These are phyloP conservation scores for Hyposoter dolosus DNA, from an alignment of 2,888 invertebrate genomes.

Conservation along the genomic window DNA sequence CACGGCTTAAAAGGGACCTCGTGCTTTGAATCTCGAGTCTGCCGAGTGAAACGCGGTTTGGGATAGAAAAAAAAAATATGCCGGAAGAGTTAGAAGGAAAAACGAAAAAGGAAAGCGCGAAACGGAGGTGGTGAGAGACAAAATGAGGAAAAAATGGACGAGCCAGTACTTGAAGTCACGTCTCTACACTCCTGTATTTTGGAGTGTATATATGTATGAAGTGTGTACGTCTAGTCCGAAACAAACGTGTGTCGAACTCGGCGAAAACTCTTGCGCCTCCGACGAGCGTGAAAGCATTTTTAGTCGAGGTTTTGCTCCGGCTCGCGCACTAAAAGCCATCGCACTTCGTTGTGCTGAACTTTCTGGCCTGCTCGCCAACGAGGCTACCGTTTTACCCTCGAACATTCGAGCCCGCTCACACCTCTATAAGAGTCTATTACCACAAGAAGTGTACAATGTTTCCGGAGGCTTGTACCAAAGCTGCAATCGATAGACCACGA, in stretches of 20 bases:
- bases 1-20: slow-evolving; percentile 43
- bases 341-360: slow-evolving; percentile 59
- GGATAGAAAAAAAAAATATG: slow-evolving; percentile 19
- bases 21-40: slow-evolving; percentile 3
- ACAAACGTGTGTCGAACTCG: slow-evolving; percentile 66
- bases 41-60: slow-evolving; percentile 13
- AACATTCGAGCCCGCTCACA: slow-evolving; percentile 51
- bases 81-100: slow-evolving; percentile 42
- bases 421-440: slow-evolving; percentile 17
- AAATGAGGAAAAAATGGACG: slow-evolving; percentile 38
- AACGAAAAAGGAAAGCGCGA: slow-evolving; percentile 31
- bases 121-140: slow-evolving; percentile 14
- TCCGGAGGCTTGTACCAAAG: neutral
- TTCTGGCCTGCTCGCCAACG: slow-evolving; percentile 60
- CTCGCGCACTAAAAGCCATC: slow-evolving; percentile 63
- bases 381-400: slow-evolving; percentile 43
- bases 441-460: neutral
- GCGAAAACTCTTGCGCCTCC: slow-evolving; percentile 60
- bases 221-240: slow-evolving; percentile 49
- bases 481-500: neutral
- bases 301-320: slow-evolving; percentile 54
- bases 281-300: slow-evolving; percentile 68
- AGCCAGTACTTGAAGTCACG: slow-evolving; percentile 33
- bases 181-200: slow-evolving; percentile 17
- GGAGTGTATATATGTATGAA: neutral